Percentiles rank a stretch among this genome's conserved stretches.
These are phyloP conservation scores for Cercocebus atys DNA, from an alignment of 2,113 vertebrate genomes.

Conservation along the genomic window DNA sequence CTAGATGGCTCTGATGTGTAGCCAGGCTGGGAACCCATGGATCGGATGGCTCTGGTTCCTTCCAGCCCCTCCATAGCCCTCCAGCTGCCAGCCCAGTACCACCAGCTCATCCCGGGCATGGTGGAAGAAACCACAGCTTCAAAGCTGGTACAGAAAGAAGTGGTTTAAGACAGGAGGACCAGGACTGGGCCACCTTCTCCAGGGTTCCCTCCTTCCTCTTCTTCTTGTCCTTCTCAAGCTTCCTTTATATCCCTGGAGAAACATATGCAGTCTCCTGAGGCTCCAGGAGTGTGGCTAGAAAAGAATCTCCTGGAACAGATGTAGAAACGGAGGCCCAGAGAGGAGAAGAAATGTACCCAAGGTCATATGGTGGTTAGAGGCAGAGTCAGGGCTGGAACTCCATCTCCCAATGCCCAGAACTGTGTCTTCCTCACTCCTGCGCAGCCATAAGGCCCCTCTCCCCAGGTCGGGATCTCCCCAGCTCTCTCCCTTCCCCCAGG, in stretches of 20 bases:
- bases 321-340: background rate
- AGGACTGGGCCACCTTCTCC: background rate
- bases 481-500: background rate
- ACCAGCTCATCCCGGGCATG: background rate
- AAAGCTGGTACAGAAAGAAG: background rate
- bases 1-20: background rate
- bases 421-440: background rate
- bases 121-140: background rate
- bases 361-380: background rate
- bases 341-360: background rate
- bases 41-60: background rate
- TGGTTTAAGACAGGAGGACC: background rate
- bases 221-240: background rate
- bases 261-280: background rate
- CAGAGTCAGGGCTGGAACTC: background rate
- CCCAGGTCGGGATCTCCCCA: background rate
- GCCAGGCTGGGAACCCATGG: background rate
- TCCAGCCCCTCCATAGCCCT: background rate
- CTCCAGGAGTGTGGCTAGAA: background rate
- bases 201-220: background rate
- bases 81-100: background rate
- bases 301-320: background rate
- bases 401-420: background rate
- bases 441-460: background rate
- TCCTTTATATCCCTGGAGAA: background rate